Evolutionary conservation across 2,888 invertebrate species (phyloP).

Genomic region (Trachelus iudaicus): DNA sequence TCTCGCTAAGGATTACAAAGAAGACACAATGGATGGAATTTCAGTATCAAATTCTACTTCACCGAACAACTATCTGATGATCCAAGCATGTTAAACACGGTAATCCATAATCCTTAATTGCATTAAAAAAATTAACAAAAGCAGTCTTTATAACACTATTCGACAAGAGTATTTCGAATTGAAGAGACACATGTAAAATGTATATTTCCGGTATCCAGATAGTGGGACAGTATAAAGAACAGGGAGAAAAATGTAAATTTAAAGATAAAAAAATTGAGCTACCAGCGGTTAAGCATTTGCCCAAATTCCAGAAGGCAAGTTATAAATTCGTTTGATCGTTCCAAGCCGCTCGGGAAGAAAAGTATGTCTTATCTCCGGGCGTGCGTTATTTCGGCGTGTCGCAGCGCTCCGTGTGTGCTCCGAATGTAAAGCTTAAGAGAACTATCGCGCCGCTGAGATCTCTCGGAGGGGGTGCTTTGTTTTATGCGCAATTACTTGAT

Average conservation of each 20-base stretch:
- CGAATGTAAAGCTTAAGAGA: slow-evolving; percentile 47
- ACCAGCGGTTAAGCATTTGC: slow-evolving; percentile 2
- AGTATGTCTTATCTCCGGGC: slow-evolving; percentile 51
- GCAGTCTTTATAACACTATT: no score
- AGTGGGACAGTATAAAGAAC: neutral
- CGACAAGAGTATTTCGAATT: neutral
- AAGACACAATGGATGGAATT: neutral
- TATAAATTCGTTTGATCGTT: slow-evolving; percentile 45
- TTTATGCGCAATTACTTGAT: slow-evolving; percentile 62
- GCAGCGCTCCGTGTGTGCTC: slow-evolving; percentile 40
- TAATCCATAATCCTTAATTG: neutral
- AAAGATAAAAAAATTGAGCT: neutral
- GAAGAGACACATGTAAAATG: neutral
- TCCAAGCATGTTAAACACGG: neutral
- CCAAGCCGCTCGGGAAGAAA: slow-evolving; percentile 43
- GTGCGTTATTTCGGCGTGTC: slow-evolving; percentile 40
- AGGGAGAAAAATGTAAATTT: neutral
- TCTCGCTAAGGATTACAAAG: neutral
- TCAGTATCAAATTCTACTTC: neutral
- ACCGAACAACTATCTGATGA: neutral
- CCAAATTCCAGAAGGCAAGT: slow-evolving; percentile 32
- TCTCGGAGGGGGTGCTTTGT: slow-evolving; percentile 37
- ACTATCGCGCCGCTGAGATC: slow-evolving; percentile 47
- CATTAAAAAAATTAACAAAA: no score
- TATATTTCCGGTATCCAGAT: neutral